Evolutionary conservation across 2,113 vertebrate species (phyloP).

Genomic region (Gnathonemus echidnorhynchus): DNA sequence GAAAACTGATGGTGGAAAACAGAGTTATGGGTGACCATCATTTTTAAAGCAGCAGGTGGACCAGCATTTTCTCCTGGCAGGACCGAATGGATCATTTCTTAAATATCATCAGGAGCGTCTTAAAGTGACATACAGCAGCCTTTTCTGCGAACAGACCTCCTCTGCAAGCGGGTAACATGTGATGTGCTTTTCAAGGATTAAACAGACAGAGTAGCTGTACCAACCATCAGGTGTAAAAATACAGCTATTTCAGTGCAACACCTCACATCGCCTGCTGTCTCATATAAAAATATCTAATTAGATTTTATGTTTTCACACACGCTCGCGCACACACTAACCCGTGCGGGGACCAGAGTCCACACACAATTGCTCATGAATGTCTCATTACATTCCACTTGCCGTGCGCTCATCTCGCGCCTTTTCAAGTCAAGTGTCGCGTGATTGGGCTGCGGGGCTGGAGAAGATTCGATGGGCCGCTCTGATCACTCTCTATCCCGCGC

Average conservation of each 20-base stretch:
- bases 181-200: background rate
- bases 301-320: background rate
- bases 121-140: background rate
- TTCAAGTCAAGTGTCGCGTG: conserved; percentile 13
- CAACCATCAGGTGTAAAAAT: background rate
- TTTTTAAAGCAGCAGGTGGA: background rate
- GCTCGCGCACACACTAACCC: background rate
- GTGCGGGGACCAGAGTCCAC: background rate
- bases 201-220: background rate
- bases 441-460: background rate
- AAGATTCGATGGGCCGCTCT: background rate
- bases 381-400: background rate
- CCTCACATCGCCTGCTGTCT: background rate
- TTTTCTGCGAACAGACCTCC: background rate
- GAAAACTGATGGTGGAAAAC: background rate
- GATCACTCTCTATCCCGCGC: background rate
- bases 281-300: conserved; percentile 14
- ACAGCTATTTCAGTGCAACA: conserved; percentile 9
- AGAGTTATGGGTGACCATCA: background rate
- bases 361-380: background rate
- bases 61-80: background rate
- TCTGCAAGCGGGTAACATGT: background rate
- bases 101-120: background rate
- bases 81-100: background rate
- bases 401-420: background rate